phyloP scores from a whole-genome alignment of 2,888 invertebrate genomes.

The Drosophila maculinotata region DNA sequence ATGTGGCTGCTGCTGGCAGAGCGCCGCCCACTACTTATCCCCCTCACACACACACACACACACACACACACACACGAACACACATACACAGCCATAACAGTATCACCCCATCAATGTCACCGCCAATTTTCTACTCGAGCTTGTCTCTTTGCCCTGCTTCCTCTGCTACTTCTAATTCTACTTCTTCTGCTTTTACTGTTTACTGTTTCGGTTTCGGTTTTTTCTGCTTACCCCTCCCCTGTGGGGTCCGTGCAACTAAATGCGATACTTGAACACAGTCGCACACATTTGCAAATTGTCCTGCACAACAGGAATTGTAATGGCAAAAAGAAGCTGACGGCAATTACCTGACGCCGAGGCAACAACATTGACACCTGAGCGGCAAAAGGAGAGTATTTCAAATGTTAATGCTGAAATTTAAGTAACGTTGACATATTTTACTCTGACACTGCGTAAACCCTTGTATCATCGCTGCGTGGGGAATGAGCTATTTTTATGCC shows the following conservation, averaged over 20 bases:
- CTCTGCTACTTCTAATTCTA: not conserved
- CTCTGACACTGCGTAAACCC: slow-evolving; percentile 30
- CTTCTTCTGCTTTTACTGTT: slow-evolving; percentile 5
- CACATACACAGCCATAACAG: slow-evolving; percentile 17
- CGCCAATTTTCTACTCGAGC: slow-evolving; percentile 73
- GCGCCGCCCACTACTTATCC: slow-evolving; percentile 27
- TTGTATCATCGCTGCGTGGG: slow-evolving; percentile 1
- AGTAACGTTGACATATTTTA: slow-evolving; percentile 56
- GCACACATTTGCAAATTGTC: slow-evolving; percentile 67
- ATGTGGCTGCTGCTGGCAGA: slow-evolving; percentile 47
- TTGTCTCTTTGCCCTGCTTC: slow-evolving; percentile 19
- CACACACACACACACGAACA: slow-evolving; percentile 1
- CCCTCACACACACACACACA: slow-evolving; percentile 1
- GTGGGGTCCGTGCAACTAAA: slow-evolving; percentile 33
- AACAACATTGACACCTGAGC: slow-evolving; percentile 65
- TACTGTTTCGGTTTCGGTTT: slow-evolving; percentile 19
- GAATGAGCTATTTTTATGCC: slow-evolving; percentile 25
- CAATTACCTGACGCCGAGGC: slow-evolving; percentile 62
- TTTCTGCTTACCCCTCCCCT: slow-evolving; percentile 20
- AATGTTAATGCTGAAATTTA: slow-evolving; percentile 63
- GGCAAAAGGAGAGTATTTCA: slow-evolving; percentile 23
- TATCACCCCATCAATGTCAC: slow-evolving; percentile 72
- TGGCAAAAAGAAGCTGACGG: slow-evolving; percentile 44
- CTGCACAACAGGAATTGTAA: slow-evolving; percentile 53
- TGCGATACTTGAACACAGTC: slow-evolving; percentile 53